Evolutionary conservation across 2,797 vertebrate species (phyloP), one percentile per base, ranked within the genome.

Genomic region (Masticophis lateralis): DNA sequence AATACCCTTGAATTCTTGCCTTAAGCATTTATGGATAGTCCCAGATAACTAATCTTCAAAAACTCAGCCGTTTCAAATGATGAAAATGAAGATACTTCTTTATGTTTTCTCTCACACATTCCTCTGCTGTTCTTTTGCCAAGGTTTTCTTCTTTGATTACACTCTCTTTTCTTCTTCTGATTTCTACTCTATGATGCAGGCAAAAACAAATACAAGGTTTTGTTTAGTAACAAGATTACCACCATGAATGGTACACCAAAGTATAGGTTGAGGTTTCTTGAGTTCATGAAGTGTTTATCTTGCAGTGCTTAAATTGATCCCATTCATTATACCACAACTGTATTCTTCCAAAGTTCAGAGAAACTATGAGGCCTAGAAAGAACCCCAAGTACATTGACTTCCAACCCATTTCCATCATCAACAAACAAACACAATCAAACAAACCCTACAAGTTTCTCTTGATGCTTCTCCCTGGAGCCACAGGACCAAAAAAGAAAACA

Each of bases 351-450:
- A 87, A 94, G 95, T 86, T 95, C 88, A 94, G 93, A 95, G 69
- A 74, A 91, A 14, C 47, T 13, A 7, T 13, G 74, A 91, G 86
- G 90, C 93, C 92, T 43, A 93, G 87, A 93, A 93, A 28, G 69
- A 93, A 95, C 18, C 51, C 94, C 92, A 87, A 91, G 57, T 27
- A 90, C 25, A 93, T 53, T 47, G 9, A 37, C 43, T 93, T 96
- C 88, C 86, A 90, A 93, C 37, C 61, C 89, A 74, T 74, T 55
- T 66, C 79, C 28, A 60, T 20, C n/a, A 32, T 27, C 89, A 74
- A 59, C 90, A 88, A 83, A 87, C 94, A 95, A 96, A 94, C 92
- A 95, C 95, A 95, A 95, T 95, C 94, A 93, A 95, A 95, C 94
- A 63, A 5, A 0, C 0, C 25, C 69, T 91, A 53, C 56, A 88